A percentile compares a stretch with the other conserved stretches of the same genome.
Conservation (phyloP, 2,113 vertebrate genomes). For the Mugil cephalus region DNA sequence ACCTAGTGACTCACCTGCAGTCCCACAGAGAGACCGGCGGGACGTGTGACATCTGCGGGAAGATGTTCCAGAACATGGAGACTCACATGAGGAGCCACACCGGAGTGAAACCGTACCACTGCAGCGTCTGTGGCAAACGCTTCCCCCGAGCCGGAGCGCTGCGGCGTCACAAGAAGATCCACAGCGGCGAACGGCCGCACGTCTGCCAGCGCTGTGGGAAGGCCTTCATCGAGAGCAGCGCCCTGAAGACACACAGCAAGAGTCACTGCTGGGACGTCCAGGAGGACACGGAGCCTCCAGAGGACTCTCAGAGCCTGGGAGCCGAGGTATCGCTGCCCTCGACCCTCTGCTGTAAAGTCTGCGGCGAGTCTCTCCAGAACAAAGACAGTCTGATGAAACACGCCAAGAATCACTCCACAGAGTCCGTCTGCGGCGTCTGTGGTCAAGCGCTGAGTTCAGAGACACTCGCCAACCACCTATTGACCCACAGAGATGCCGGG, state of each 20-base stretch:
- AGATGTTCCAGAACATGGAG: constrained; percentile 65
- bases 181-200: constrained; percentile 16
- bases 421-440: constrained; percentile 48
- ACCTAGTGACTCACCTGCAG: constrained; percentile 47
- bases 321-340: background rate
- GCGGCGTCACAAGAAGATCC: constrained; percentile 73
- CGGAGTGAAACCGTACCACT: constrained; percentile 53
- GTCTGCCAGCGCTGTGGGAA: constrained; percentile 42
- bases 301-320: background rate
- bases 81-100: constrained; percentile 67
- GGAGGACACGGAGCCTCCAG: accelerated
- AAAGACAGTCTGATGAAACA: constrained; percentile 54
- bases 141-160: constrained; percentile 66
- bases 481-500: constrained; percentile 23
- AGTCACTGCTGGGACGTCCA: constrained; percentile 14
- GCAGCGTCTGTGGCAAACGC: constrained; percentile 55
- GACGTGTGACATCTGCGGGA: constrained; percentile 68
- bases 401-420: constrained; percentile 22
- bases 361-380: constrained; percentile 40
- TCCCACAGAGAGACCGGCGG: constrained; percentile 43
- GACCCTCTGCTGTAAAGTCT: constrained; percentile 41
- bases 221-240: constrained; percentile 29
- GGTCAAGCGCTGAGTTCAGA: constrained; percentile 27
- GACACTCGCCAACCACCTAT: constrained; percentile 36
- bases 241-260: constrained; percentile 39